A percentile compares a stretch with the other conserved stretches of the same genome.
phyloP scores from a whole-genome alignment of 2,113 vertebrate species.

The Hyla sarda region DNA sequence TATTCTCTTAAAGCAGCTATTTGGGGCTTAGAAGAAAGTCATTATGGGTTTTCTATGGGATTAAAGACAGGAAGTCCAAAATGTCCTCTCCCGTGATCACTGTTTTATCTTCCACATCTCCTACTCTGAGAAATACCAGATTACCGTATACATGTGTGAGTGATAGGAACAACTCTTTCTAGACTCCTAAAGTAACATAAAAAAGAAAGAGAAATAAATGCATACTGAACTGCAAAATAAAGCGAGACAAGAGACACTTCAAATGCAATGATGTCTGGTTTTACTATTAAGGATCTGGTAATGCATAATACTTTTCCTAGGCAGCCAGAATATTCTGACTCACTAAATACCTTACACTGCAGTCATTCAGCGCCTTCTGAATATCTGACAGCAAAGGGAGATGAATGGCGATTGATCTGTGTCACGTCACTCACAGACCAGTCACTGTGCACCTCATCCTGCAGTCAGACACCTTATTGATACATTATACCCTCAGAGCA shows the following conservation, averaged over 20 bases:
- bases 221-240: background rate
- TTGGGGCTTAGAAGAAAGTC: background rate
- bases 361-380: background rate
- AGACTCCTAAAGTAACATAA: background rate
- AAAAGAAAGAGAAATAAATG: background rate
- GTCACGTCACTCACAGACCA: background rate
- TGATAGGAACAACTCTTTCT: background rate
- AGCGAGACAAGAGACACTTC: background rate
- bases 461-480: background rate
- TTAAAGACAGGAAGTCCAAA: background rate
- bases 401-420: slow-evolving; percentile 22
- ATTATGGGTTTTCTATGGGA: background rate
- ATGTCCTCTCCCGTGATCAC: background rate
- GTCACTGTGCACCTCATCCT: slow-evolving; percentile 21
- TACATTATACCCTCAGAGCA: background rate
- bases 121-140: background rate
- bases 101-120: background rate
- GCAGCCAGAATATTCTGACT: background rate
- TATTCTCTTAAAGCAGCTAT: background rate
- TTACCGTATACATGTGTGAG: background rate
- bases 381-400: background rate
- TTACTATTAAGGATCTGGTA: background rate
- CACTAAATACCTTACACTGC: slow-evolving; percentile 1
- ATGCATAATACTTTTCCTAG: background rate
- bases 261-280: background rate